Conservation (phyloP, 2,888 invertebrate species). For the Drosophila mimica region DNA sequence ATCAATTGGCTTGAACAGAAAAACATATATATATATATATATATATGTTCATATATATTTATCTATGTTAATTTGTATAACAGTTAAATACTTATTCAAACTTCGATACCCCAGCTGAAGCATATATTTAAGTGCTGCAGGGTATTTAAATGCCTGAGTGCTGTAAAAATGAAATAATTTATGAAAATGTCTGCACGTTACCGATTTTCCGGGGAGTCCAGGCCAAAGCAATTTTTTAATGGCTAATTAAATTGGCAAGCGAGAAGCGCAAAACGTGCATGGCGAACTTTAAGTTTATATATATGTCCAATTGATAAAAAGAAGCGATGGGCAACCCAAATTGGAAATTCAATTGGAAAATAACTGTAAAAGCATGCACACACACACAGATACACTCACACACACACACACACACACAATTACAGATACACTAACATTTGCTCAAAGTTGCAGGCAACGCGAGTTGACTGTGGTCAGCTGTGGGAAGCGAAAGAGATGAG, state of each 20-base stretch:
- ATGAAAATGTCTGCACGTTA: conserved; percentile 59
- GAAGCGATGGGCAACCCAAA: conserved; percentile 56
- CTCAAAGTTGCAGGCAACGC: conserved; percentile 51
- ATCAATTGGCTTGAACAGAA: background rate
- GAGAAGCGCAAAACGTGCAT: conserved; percentile 32
- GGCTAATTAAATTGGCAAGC: conserved; percentile 74
- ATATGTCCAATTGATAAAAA: conserved; percentile 55
- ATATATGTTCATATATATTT: background rate
- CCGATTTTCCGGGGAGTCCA: conserved; percentile 38
- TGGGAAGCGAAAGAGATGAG: conserved; percentile 13
- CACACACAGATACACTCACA: conserved; percentile 3
- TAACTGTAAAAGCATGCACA: conserved; percentile 47
- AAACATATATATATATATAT: too few species aligned
- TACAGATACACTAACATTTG: conserved; percentile 61
- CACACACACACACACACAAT: conserved; percentile 1
- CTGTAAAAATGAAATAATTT: conserved; percentile 50
- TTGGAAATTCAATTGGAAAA: conserved; percentile 77
- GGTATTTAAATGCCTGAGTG: conserved; percentile 31
- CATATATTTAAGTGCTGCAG: conserved; percentile 8
- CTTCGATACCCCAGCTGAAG: background rate
- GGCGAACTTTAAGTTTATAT: conserved; percentile 39
- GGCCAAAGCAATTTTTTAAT: conserved; percentile 52
- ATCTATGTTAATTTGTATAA: background rate
- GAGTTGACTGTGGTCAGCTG: conserved; percentile 59
- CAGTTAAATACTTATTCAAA: background rate